phyloP scores from a whole-genome alignment of 2,113 vertebrate genomes.

The Python bivittatus region DNA sequence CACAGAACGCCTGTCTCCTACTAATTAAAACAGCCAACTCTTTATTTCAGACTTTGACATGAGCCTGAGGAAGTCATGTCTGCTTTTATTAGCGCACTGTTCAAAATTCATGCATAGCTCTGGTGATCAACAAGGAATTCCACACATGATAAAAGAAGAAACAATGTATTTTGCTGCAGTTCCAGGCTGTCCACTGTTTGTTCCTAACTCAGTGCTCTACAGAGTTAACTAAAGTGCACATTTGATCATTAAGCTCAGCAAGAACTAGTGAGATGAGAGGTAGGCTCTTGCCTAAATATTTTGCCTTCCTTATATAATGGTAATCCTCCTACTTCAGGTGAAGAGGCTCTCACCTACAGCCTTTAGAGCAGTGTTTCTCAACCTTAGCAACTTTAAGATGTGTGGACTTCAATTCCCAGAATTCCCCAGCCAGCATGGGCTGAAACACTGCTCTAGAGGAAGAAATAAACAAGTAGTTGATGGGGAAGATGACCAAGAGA shows the following conservation, averaged over 20 bases:
- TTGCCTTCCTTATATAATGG: neutral
- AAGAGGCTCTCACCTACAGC: neutral
- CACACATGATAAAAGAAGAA: neutral
- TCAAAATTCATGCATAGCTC: neutral
- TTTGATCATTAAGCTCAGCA: neutral
- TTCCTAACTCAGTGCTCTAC: neutral
- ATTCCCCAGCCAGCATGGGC: neutral
- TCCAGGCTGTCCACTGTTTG: neutral
- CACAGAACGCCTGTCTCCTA: neutral
- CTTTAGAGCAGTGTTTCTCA: neutral
- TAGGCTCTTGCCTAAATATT: neutral
- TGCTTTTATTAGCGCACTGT: neutral
- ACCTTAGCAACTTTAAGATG: neutral
- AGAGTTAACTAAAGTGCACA: neutral
- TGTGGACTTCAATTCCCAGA: neutral
- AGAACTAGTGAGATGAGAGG: neutral
- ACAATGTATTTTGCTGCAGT: neutral
- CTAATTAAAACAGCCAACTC: neutral
- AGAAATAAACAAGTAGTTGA: too few relatives aligned
- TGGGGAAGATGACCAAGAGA: neutral
- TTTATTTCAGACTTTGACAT: neutral
- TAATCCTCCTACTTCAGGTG: neutral
- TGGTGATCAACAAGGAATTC: neutral
- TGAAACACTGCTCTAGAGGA: neutral
- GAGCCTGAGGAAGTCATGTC: neutral